phyloP scores from a whole-genome alignment of 92 coral and sea anemone genomes.

The Epizoanthus illoricatus region DNA sequence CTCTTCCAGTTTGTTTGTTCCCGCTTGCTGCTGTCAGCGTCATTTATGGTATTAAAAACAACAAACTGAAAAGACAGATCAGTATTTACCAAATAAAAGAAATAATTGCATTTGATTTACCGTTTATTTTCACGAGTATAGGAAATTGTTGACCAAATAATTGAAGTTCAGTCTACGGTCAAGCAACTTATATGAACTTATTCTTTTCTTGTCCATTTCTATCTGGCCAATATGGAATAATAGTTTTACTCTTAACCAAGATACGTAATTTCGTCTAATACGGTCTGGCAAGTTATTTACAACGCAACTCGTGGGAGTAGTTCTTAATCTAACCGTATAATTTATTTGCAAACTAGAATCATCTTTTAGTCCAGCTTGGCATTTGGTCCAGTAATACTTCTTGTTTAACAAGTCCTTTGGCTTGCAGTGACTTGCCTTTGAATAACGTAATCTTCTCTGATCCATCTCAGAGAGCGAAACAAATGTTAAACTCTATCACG shows the following conservation, averaged over 20 bases:
- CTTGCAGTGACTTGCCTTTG: constrained; percentile 13
- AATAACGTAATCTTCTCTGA: constrained; percentile 44
- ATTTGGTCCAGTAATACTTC: not conserved
- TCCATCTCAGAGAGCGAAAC: constrained; percentile 38
- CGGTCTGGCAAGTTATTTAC: too few relatives aligned
- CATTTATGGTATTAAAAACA: too few relatives aligned
- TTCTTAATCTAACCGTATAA: too few relatives aligned
- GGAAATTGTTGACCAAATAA: not conserved
- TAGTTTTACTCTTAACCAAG: too few relatives aligned
- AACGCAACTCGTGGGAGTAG: too few relatives aligned
- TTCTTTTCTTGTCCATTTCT: not conserved
- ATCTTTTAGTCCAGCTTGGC: not conserved
- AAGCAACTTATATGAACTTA: not conserved
- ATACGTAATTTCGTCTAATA: too few relatives aligned
- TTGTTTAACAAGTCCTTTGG: not conserved
- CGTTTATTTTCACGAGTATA: too few relatives aligned
- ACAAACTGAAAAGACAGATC: too few relatives aligned
- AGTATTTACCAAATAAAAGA: too few relatives aligned
- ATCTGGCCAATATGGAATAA: too few relatives aligned
- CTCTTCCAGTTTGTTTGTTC: not conserved
- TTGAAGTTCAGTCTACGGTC: not conserved
- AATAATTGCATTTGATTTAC: not conserved
- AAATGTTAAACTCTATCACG: constrained; percentile 29
- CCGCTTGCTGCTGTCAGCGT: too few relatives aligned
- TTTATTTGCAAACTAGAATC: too few relatives aligned